These are phyloP conservation scores for Ptilodon capucinus DNA, from an alignment of 2,888 invertebrate genomes.

Conservation along the genomic window DNA sequence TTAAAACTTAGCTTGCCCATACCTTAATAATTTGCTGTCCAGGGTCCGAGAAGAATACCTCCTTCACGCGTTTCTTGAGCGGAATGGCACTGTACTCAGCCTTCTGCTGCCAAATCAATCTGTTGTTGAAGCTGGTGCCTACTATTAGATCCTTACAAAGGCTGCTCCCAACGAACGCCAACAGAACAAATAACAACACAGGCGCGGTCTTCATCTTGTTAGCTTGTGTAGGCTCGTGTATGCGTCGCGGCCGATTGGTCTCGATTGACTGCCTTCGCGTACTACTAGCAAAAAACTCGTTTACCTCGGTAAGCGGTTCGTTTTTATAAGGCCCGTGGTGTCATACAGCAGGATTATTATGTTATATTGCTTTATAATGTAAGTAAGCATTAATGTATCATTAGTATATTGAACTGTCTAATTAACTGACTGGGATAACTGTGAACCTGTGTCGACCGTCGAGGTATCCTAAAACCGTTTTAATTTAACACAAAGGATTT, in stretches of 20 bases:
- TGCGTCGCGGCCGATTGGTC: constrained; percentile 48
- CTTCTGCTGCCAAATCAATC: constrained; percentile 67
- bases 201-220: constrained; percentile 61
- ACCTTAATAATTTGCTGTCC: constrained; percentile 77
- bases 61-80: constrained; percentile 73
- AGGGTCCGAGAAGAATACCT: constrained; percentile 70
- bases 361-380: too few species aligned
- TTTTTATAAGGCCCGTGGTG: not conserved
- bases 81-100: constrained; percentile 72
- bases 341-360: not conserved
- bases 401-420: too few species aligned
- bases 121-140: constrained; percentile 70
- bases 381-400: too few species aligned
- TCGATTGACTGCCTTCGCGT: constrained; percentile 44
- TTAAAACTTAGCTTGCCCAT: constrained; percentile 8
- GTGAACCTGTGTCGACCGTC: too few species aligned
- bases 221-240: constrained; percentile 23
- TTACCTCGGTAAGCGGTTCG: constrained; percentile 16
- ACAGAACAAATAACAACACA: constrained; percentile 51
- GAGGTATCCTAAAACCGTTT: too few species aligned
- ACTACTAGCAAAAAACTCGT: constrained; percentile 30
- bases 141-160: constrained; percentile 71
- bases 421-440: too few species aligned
- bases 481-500: too few species aligned
- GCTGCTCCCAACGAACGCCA: constrained; percentile 54